Evolutionary conservation across 64 coral and sea anemone genomes (phyloP).

Genomic region (Montipora sp.): DNA sequence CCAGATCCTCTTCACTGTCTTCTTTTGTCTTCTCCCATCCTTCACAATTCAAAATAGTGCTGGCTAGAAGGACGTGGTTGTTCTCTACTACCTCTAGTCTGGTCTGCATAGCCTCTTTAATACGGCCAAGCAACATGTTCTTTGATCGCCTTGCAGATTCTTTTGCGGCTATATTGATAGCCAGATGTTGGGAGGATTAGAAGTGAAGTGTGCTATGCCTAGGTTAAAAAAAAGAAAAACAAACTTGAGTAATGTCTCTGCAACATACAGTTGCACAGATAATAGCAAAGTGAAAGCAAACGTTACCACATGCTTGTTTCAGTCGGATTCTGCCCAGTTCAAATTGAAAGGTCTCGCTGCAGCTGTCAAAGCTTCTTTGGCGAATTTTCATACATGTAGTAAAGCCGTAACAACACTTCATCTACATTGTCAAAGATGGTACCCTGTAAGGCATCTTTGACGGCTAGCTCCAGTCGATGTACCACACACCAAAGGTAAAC

Average conservation of each 20-base stretch:
- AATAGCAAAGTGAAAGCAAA: not conserved
- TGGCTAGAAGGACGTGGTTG: too few relatives aligned
- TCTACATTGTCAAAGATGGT: constrained; percentile 75
- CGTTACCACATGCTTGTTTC: not conserved
- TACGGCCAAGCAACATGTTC: constrained; percentile 40
- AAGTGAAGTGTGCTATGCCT: not conserved
- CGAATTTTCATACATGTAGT: constrained; percentile 81
- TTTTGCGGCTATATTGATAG: constrained; percentile 17
- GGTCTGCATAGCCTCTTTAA: too few relatives aligned
- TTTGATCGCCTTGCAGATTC: constrained; percentile 52
- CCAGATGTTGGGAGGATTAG: not conserved
- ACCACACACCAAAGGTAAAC: constrained; percentile 85
- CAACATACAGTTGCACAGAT: not conserved
- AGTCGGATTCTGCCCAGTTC: constrained; percentile 67
- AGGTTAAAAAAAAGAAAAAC: not conserved
- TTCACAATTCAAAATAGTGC: constrained; percentile 2
- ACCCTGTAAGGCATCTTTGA: constrained; percentile 74
- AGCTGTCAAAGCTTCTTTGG: constrained; percentile 84
- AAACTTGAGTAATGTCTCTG: not conserved
- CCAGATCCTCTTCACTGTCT: constrained; percentile 67
- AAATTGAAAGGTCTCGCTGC: constrained; percentile 76
- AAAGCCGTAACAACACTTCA: constrained; percentile 71
- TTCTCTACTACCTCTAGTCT: too few relatives aligned
- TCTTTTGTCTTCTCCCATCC: constrained; percentile 69
- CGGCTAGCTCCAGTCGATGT: constrained; percentile 75